Percentiles rank a stretch among this genome's conserved stretches.
Conservation (phyloP, 2,888 invertebrate genomes). For the Campoplex capitator region DNA sequence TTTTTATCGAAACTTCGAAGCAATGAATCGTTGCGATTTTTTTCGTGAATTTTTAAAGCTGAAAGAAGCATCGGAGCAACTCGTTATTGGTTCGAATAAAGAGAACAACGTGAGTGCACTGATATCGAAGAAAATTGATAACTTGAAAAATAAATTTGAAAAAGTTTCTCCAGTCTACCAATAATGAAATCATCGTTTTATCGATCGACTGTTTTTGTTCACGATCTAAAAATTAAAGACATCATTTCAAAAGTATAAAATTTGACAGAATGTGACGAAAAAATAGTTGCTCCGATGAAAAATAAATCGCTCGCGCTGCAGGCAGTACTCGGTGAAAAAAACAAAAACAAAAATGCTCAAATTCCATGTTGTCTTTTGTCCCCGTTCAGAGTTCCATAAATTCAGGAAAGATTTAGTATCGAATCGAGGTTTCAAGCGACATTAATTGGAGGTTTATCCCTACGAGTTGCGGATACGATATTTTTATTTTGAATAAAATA, state of each 20-base stretch:
- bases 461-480: slow-evolving; percentile 51
- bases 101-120: background rate
- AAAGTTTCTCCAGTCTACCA: background rate
- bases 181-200: background rate
- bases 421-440: slow-evolving; percentile 29
- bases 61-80: background rate
- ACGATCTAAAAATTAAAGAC: no score
- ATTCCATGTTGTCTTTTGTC: slow-evolving; percentile 5
- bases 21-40: background rate
- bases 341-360: background rate
- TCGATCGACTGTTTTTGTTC: background rate
- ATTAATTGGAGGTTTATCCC: slow-evolving; percentile 62
- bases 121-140: background rate
- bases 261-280: background rate
- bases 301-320: background rate
- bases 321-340: background rate
- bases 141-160: background rate
- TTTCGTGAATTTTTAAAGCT: background rate
- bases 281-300: background rate
- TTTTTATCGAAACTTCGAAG: background rate
- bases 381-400: slow-evolving; percentile 1
- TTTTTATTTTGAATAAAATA: slow-evolving; percentile 60
- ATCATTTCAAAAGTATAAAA: background rate
- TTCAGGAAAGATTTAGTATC: slow-evolving; percentile 17
- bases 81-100: background rate